These are phyloP conservation scores for Gambusia affinis DNA, from an alignment of 2,113 vertebrate genomes.

Conservation along the genomic window DNA sequence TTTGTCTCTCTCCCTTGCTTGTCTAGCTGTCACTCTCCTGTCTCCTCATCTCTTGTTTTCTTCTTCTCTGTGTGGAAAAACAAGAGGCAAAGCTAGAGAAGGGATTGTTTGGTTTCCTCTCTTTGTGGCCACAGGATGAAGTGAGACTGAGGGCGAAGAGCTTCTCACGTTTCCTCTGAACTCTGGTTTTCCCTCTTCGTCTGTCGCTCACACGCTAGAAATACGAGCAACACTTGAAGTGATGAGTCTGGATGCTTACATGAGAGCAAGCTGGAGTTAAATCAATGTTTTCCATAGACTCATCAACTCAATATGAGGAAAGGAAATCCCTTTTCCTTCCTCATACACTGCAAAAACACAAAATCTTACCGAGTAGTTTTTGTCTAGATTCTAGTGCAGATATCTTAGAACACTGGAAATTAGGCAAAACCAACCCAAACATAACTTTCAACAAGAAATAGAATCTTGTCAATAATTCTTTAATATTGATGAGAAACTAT, in stretches of 20 bases:
- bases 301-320: too few species aligned
- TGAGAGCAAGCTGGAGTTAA: neutral
- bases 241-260: neutral
- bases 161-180: constrained; percentile 11
- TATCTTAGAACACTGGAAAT: too few species aligned
- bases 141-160: constrained; percentile 5
- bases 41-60: constrained; percentile 8
- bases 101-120: constrained; percentile 35
- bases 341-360: neutral
- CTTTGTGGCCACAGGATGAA: constrained; percentile 23
- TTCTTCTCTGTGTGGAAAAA: neutral
- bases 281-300: neutral
- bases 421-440: too few species aligned
- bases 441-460: too few species aligned
- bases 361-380: too few species aligned
- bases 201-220: constrained; percentile 21
- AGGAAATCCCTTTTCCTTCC: neutral
- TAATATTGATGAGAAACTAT: too few species aligned
- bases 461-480: too few species aligned
- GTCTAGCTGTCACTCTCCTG: constrained; percentile 26
- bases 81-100: neutral
- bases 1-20: constrained; percentile 24
- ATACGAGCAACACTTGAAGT: constrained; percentile 4
- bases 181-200: constrained; percentile 11
- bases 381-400: too few species aligned